Conservation (phyloP, 2,113 vertebrate genomes). For the Amia ocellicauda region DNA sequence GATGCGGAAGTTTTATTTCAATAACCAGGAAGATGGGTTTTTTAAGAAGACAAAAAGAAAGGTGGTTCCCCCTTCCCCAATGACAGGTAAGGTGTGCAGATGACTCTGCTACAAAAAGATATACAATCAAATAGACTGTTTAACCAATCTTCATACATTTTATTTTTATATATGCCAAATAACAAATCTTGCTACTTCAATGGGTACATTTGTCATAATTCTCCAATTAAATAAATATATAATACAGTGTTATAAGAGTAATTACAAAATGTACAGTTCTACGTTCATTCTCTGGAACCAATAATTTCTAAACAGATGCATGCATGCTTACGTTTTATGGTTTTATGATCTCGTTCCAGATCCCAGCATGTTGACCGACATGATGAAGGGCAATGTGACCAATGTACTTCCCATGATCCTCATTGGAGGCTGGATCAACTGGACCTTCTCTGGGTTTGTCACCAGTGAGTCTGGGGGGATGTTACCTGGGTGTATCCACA, state of each 20-base stretch:
- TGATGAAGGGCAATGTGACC: slow-evolving; percentile 99
- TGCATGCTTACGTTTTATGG: background rate
- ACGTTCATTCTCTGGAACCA: no score
- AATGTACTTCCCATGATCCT: slow-evolving; percentile 98
- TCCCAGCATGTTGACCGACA: slow-evolving; percentile 96
- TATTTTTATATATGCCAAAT: no score
- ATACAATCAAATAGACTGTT: no score
- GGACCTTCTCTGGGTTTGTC: slow-evolving; percentile 98
- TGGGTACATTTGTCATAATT: no score
- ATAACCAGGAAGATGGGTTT: slow-evolving; percentile 97
- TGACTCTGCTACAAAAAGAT: background rate
- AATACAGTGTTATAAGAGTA: no score
- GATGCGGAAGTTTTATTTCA: slow-evolving; percentile 96
- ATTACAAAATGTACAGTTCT: no score
- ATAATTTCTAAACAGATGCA: no score
- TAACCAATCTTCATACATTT: no score
- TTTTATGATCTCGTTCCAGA: slow-evolving; percentile 62
- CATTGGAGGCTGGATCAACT: slow-evolving; percentile 98
- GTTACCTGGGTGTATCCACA: no score
- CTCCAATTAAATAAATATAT: no score
- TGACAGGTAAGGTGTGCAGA: slow-evolving; percentile 82
- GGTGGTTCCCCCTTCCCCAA: slow-evolving; percentile 94
- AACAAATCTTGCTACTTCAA: no score
- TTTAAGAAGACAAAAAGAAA: slow-evolving; percentile 99
- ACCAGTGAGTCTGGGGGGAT: slow-evolving; percentile 75